Conservation (phyloP, 2,888 invertebrate species). For the Pristionchus japonicus region DNA sequence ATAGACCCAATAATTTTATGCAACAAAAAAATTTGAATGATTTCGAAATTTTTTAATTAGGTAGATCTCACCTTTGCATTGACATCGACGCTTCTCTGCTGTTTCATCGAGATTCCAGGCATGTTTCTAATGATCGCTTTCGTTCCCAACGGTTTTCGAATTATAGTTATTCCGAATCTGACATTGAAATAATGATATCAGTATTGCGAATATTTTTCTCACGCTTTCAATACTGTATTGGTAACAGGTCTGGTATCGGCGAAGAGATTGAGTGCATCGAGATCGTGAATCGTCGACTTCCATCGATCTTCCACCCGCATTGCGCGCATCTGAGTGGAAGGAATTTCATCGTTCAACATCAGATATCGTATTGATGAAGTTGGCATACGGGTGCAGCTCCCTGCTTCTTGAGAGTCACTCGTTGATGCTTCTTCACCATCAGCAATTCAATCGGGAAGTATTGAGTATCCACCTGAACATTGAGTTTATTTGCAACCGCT, state of each 20-base stretch:
- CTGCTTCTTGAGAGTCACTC: conserved; percentile 30
- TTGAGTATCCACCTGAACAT: background rate
- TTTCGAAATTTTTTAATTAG: background rate
- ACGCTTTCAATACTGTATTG: background rate
- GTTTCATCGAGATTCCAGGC: background rate
- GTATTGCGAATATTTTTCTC: no score
- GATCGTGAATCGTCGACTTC: background rate
- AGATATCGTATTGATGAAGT: background rate
- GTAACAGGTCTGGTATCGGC: background rate
- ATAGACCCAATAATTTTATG: no score
- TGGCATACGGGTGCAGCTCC: background rate
- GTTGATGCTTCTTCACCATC: background rate
- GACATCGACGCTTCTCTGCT: background rate
- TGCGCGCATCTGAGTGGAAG: background rate
- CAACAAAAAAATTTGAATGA: background rate
- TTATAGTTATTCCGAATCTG: no score
- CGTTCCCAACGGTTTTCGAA: background rate
- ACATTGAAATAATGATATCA: no score
- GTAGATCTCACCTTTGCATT: background rate
- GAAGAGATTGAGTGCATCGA: conserved; percentile 18
- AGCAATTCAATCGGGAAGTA: conserved; percentile 29
- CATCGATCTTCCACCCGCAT: background rate
- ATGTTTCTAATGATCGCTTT: background rate
- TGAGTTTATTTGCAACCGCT: no score
- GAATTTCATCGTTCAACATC: background rate